Conservation (phyloP, 2,113 vertebrate species). For the Mellivora capensis region DNA sequence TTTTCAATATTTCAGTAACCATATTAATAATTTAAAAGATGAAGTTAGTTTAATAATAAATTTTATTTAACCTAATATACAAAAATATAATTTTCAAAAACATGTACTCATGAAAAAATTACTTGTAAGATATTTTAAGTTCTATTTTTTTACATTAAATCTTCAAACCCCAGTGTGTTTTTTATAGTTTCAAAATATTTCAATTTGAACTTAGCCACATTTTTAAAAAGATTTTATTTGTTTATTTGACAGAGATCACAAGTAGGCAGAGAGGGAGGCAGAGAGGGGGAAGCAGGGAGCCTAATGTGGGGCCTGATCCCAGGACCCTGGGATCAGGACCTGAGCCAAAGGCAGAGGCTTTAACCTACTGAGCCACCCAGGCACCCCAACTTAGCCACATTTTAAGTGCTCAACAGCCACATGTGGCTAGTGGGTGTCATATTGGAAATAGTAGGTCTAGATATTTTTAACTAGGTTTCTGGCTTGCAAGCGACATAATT, state of each 20-base stretch:
- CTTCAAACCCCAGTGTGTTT: neutral
- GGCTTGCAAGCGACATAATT: neutral
- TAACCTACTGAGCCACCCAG: no score
- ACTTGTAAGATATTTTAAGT: neutral
- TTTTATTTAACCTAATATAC: neutral
- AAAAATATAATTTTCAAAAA: neutral
- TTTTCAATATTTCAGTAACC: neutral
- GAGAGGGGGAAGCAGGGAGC: no score
- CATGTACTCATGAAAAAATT: neutral
- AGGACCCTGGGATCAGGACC: no score
- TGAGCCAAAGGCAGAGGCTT: no score
- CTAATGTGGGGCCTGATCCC: no score
- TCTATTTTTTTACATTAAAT: neutral
- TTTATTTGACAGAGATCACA: no score
- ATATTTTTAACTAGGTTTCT: neutral
- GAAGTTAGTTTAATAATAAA: neutral
- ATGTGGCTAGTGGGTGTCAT: neutral
- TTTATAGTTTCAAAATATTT: neutral
- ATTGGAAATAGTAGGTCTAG: neutral
- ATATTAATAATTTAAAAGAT: neutral
- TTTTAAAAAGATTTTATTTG: no score
- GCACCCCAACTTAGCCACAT: neutral
- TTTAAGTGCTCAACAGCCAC: neutral
- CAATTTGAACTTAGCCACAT: neutral
- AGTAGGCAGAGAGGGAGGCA: no score